These are phyloP conservation scores for Lasiurus borealis DNA, from an alignment of 2,113 vertebrate species.

Conservation along the genomic window DNA sequence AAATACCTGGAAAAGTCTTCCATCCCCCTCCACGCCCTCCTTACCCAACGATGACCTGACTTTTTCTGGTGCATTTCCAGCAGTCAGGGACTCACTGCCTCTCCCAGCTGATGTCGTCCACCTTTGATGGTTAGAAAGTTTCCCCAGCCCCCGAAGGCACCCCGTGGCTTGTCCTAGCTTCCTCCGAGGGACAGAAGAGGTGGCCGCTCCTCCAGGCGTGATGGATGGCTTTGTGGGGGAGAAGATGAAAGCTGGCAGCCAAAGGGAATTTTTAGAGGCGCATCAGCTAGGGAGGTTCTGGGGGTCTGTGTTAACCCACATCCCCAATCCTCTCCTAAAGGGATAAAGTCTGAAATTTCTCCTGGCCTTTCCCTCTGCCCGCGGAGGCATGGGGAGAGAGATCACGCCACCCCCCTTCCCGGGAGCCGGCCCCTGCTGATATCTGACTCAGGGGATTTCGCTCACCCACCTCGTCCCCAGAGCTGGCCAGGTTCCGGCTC, in stretches of 20 bases:
- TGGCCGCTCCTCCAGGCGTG: neutral
- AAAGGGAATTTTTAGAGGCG: neutral
- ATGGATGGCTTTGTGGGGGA: neutral
- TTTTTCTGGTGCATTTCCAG: neutral
- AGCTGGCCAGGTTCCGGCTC: neutral
- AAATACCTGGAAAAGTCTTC: neutral
- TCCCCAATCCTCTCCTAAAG: constrained; percentile 1
- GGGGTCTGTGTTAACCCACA: neutral
- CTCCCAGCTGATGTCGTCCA: neutral
- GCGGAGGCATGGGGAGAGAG: neutral
- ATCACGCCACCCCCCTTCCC: neutral
- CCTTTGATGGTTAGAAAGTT: neutral
- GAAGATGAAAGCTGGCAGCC: constrained; percentile 36
- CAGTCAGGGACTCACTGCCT: neutral
- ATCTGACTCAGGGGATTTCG: neutral
- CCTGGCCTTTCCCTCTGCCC: neutral
- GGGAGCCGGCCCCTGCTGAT: neutral
- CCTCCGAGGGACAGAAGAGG: neutral
- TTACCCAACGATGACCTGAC: neutral
- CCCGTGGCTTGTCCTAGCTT: neutral
- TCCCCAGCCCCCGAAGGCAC: neutral
- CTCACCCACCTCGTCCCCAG: neutral
- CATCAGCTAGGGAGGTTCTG: neutral
- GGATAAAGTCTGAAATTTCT: neutral
- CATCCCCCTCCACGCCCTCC: neutral